Conservation (phyloP, 1,140 invertebrate species). For the Drosophila rhopaloa region DNA sequence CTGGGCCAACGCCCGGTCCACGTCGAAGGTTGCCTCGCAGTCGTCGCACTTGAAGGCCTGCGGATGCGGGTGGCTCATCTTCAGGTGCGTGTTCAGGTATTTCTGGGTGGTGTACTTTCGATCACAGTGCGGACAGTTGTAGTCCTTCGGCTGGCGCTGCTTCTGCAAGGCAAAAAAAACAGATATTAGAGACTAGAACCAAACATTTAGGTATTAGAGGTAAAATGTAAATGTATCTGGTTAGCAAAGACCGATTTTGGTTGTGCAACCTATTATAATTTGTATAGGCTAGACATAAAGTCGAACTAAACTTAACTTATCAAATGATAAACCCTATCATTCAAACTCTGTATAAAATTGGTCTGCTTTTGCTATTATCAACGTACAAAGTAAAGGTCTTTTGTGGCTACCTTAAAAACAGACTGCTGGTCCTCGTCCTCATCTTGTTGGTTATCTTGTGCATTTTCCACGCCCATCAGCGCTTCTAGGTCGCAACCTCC, state of each 20-base stretch:
- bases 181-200: not conserved
- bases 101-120: slow-evolving; percentile 61
- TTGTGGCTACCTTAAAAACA: slow-evolving; percentile 49
- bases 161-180: slow-evolving; percentile 7
- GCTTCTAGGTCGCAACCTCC: not conserved
- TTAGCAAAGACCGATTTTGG: no score
- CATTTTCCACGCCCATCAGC: no score
- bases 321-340: no score
- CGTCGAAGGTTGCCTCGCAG: slow-evolving; percentile 61
- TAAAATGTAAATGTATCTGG: no score
- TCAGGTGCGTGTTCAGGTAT: slow-evolving; percentile 67
- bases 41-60: slow-evolving; percentile 68
- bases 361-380: no score
- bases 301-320: no score
- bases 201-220: no score
- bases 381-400: no score
- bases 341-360: no score
- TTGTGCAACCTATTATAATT: no score
- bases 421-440: slow-evolving; percentile 30
- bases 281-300: no score
- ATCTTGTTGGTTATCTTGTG: not conserved
- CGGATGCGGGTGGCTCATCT: slow-evolving; percentile 66
- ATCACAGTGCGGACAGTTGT: slow-evolving; percentile 55
- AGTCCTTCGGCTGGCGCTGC: slow-evolving; percentile 51
- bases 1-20: slow-evolving; percentile 54